Evolutionary conservation across 1,140 invertebrate genomes (phyloP), one percentile per base, ranked within the genome.

Genomic region (Drosophila ercepeae): DNA sequence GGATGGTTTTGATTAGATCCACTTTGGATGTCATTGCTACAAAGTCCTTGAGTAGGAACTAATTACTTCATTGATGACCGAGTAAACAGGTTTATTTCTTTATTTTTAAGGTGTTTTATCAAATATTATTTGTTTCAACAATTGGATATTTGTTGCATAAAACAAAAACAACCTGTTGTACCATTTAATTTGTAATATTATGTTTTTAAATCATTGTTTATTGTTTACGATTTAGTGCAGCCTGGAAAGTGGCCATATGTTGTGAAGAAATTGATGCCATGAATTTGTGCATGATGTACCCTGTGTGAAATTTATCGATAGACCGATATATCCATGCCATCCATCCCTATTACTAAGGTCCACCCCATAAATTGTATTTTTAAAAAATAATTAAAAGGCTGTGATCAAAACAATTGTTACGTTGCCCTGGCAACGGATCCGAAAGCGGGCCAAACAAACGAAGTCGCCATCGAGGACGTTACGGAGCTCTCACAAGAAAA

Each of bases 341-440:
- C 9, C 9, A 11, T 3, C 29, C 9, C 29, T 0, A n/a, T 29
- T 9, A 32, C 11, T 32, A 32, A 32, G 29, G 29, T 32, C 29
- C 29, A 32, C 29, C 11, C 9, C 29, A 11, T 32, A n/a, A 34
- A 9, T 36, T 18, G 2, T 25, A 18, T 25, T 23, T 7, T 14
- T 13, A 9, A 32, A 8, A 46, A 5, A 18, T 16, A 25, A 9
- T 9, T 8, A n/a, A 39, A 23, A 32, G 29, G 11, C 19, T 36
- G 42, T 46, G 14, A 49, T 48, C 29, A 7, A 36, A 34, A 34
- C 6, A 11, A 5, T 14, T 50, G 9, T 5, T 14, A 48, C 21
- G 55, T 59, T 59, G 45, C 55, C 54, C 16, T 9, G 55, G 55
- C 21, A 59, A 59, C 39, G 39, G 39, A 42, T 18, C 16, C 39